Evolutionary conservation across 2,797 vertebrate genomes (phyloP).

Genomic region (Betta splendens): DNA sequence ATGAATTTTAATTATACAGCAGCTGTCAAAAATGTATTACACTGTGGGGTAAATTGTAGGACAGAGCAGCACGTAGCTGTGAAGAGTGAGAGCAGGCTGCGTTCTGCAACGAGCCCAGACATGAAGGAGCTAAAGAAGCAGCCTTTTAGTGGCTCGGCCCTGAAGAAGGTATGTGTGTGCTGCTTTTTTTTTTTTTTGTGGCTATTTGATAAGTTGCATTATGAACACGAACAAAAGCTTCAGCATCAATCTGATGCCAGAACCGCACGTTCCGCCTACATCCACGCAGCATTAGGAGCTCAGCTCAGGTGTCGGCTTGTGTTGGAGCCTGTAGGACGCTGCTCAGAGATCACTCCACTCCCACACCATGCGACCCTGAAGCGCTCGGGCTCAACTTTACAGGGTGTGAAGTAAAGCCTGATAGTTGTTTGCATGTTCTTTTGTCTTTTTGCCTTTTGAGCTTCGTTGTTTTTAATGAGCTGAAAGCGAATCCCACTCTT

Average conservation of each 20-base stretch:
- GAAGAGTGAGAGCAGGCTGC: conserved; percentile 14
- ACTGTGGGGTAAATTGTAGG: conserved; percentile 3
- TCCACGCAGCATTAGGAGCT: conserved; percentile 14
- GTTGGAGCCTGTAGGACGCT: conserved; percentile 56
- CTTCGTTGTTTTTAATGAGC: conserved; percentile 28
- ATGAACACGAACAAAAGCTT: background rate
- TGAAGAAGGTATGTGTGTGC: conserved; percentile 8
- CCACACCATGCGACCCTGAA: conserved; percentile 52
- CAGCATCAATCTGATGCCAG: background rate
- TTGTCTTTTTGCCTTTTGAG: conserved; percentile 17
- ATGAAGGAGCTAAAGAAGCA: background rate
- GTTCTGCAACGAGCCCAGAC: conserved; percentile 19
- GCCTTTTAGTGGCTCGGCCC: conserved; percentile 20
- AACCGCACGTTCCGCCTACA: background rate
- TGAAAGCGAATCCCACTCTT: conserved; percentile 9
- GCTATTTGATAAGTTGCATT: no score
- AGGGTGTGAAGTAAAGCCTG: conserved; percentile 39
- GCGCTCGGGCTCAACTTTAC: conserved; percentile 33
- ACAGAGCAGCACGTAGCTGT: conserved; percentile 11
- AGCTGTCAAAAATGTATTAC: conserved; percentile 19
- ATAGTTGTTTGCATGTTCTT: conserved; percentile 5
- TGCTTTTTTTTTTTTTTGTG: no score
- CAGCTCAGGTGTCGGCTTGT: conserved; percentile 45
- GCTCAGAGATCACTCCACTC: conserved; percentile 52
- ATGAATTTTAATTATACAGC: conserved; percentile 40